Evolutionary conservation across 2,797 vertebrate genomes (phyloP), one percentile per base, ranked within the genome.

Genomic region (Lagocephalus sceleratus): DNA sequence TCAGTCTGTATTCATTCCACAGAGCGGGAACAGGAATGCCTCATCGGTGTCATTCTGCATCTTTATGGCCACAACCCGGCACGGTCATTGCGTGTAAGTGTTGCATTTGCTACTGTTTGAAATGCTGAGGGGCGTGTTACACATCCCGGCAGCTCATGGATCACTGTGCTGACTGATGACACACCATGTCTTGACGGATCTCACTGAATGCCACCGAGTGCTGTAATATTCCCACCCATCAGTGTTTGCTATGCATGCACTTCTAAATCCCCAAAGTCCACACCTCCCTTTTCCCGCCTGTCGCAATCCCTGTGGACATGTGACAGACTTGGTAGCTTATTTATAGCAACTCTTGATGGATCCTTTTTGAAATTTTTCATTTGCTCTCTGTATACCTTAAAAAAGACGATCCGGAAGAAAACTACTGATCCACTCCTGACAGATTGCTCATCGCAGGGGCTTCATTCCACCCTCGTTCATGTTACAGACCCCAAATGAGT

Each of bases 151-250:
- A 63, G 54, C 57, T 70, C 60, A 45, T 29, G 54, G 19, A 21
- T 42, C 60, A 48, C 53, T 2, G 51, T 16, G 49, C 63, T 75
- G 79, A 80, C 69, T 71, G 77, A 83, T 79, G 77, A 73, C 57
- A 20, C 59, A 35, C 62, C 21, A 2, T 20, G 71, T 47, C 32
- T 68, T 63, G 69, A 66, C 32, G 22, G 55, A 59, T 67, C 46
- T 68, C 40, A 41, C 38, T n/a, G 42, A 70, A 57, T 32, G 54
- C 45, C 46, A 47, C 39, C n/a, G 9, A 11, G 10, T 5, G 39
- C 49, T 60, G 39, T 60, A 54, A 77, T 63, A 51, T 41, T 66
- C 46, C 53, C 64, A 47, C 41, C 59, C n/a, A 22, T 25, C 61
- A 44, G 65, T n/a, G 23, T 63, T 71, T 63, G 56, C 63, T 10